Conservation (phyloP, 2,113 vertebrate species). For the Lathamus discolor region DNA sequence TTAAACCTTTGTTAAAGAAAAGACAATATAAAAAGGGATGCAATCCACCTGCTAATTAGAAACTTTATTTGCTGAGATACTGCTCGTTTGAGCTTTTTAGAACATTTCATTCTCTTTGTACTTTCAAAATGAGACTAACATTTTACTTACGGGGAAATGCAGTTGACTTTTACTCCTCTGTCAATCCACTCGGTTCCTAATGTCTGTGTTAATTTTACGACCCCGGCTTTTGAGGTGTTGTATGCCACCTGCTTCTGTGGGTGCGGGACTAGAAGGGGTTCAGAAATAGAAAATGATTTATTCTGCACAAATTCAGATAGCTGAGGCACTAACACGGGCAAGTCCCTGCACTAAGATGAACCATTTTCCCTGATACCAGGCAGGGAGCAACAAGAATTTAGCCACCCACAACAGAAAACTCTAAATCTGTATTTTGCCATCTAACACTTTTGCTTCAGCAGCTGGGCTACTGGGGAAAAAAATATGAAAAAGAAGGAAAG, state of each 20-base stretch:
- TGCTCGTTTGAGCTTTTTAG: constrained; percentile 60
- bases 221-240: constrained; percentile 79
- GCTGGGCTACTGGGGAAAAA: neutral
- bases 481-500: neutral
- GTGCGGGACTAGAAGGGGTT: constrained; percentile 72
- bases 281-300: constrained; percentile 24
- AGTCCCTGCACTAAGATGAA: neutral
- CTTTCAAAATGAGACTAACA: neutral
- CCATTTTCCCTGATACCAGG: neutral
- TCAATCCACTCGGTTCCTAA: constrained; percentile 80
- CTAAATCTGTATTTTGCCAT: neutral
- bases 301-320: neutral
- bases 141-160: constrained; percentile 83
- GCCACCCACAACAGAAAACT: neutral
- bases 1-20: constrained; percentile 69
- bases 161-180: constrained; percentile 79
- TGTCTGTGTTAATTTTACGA: constrained; percentile 83
- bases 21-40: constrained; percentile 65
- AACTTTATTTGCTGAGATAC: constrained; percentile 46
- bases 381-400: neutral
- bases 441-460: neutral
- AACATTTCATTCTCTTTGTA: constrained; percentile 44
- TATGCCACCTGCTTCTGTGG: constrained; percentile 84
- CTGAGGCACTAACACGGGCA: neutral
- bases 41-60: constrained; percentile 73